Percentiles rank a stretch among this genome's conserved stretches.
phyloP scores from a whole-genome alignment of 2,797 vertebrate genomes.

The Melanotaenia parkinsoni region DNA sequence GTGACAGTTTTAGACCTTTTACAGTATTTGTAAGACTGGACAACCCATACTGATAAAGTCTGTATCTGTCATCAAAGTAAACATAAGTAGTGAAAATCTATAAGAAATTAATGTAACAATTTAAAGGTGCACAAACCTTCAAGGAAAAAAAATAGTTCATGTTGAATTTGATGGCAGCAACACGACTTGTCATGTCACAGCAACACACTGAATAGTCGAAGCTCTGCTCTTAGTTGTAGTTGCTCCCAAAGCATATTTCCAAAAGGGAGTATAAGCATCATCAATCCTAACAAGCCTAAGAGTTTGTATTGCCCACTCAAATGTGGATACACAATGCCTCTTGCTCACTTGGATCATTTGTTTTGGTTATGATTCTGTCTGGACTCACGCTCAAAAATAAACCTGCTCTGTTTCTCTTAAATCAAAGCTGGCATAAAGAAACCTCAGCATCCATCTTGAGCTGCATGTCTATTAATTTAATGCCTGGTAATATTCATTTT shows the following conservation, averaged over 20 bases:
- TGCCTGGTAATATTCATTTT: neutral
- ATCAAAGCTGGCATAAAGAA: neutral
- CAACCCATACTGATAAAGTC: neutral
- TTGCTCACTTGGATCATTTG: neutral
- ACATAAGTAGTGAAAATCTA: neutral
- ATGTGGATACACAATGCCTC: neutral
- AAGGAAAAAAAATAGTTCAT: too few relatives aligned
- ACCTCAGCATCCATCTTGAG: neutral
- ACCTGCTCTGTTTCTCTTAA: neutral
- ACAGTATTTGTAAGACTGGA: too few relatives aligned
- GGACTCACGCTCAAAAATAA: neutral
- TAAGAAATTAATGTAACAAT: neutral
- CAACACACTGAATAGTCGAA: neutral
- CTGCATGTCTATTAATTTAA: neutral
- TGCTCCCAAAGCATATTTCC: neutral
- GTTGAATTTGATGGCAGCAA: too few relatives aligned
- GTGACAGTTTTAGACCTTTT: too few relatives aligned
- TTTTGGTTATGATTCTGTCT: neutral
- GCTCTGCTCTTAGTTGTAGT: neutral
- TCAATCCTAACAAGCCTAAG: neutral
- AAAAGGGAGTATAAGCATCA: neutral
- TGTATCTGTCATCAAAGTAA: neutral
- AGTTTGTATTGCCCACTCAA: neutral
- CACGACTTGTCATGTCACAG: too few relatives aligned
- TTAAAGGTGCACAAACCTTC: neutral